Conservation (phyloP, 1,140 invertebrate species). For the Drosophila eugracilis region DNA sequence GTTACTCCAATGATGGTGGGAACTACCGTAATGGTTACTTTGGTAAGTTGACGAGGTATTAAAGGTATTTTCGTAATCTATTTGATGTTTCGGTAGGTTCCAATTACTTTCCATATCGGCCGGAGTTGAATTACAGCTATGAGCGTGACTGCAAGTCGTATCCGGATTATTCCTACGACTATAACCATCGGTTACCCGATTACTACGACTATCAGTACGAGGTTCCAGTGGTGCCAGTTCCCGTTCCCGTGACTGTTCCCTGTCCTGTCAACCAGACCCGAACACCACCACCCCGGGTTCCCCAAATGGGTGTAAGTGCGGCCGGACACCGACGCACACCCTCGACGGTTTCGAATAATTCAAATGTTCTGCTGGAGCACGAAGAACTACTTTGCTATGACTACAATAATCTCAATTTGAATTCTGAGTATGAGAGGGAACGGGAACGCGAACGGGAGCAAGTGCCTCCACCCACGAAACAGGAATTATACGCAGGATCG, state of each 20-base stretch:
- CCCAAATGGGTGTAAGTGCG: constrained; percentile 81
- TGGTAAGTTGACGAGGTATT: constrained; percentile 45
- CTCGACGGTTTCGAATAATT: constrained; percentile 80
- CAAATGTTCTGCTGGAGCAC: constrained; percentile 86
- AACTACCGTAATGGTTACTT: constrained; percentile 79
- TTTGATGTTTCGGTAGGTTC: constrained; percentile 49
- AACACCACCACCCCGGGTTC: constrained; percentile 76
- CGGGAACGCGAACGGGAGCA: constrained; percentile 8
- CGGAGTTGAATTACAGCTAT: constrained; percentile 77
- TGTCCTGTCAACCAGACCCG: constrained; percentile 51
- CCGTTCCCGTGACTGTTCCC: constrained; percentile 12
- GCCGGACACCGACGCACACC: constrained; percentile 77
- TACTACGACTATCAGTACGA: constrained; percentile 81
- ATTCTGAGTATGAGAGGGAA: constrained; percentile 63
- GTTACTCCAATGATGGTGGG: constrained; percentile 78
- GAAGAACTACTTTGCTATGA: constrained; percentile 81
- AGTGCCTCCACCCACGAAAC: constrained; percentile 59
- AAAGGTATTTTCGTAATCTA: not conserved
- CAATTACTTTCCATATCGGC: constrained; percentile 83
- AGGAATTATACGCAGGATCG: constrained; percentile 72
- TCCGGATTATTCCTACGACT: constrained; percentile 84
- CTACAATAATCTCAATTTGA: constrained; percentile 84
- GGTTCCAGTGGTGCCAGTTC: constrained; percentile 41
- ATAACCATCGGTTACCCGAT: constrained; percentile 76
- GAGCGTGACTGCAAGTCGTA: constrained; percentile 83